phyloP scores from a whole-genome alignment of 2,888 invertebrate genomes.

The Asteroscopus sphinx region DNA sequence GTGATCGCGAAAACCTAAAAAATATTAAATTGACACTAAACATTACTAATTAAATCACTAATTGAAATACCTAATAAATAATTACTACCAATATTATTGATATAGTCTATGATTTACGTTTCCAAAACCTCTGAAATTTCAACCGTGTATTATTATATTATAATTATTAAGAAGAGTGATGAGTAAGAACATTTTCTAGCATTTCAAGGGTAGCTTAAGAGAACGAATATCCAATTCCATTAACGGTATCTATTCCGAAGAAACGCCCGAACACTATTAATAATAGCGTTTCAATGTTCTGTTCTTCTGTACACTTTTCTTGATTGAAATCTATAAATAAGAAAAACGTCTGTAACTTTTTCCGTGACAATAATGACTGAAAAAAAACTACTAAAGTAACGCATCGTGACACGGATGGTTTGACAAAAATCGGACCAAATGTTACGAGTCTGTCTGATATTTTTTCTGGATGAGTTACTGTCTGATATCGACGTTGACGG shows the following conservation, averaged over 20 bases:
- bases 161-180: neutral
- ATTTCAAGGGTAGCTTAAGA: slow-evolving; percentile 12
- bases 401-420: slow-evolving; percentile 57
- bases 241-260: slow-evolving; percentile 19
- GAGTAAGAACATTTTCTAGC: neutral
- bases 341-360: slow-evolving; percentile 50
- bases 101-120: no score
- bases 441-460: slow-evolving; percentile 47
- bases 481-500: slow-evolving; percentile 58
- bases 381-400: slow-evolving; percentile 54
- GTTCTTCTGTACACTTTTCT: slow-evolving; percentile 47
- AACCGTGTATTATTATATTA: no score
- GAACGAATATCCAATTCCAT: slow-evolving; percentile 35
- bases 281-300: slow-evolving; percentile 36
- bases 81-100: no score
- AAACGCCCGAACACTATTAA: slow-evolving; percentile 27
- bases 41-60: no score
- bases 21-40: no score
- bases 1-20: no score
- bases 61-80: no score
- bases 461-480: slow-evolving; percentile 47
- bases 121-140: no score
- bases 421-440: slow-evolving; percentile 53
- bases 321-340: slow-evolving; percentile 60
- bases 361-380: slow-evolving; percentile 58